Percentiles rank a stretch among this genome's conserved stretches.
Conservation (phyloP, 1,140 invertebrate species). For the Acromyrmex echinatior region DNA sequence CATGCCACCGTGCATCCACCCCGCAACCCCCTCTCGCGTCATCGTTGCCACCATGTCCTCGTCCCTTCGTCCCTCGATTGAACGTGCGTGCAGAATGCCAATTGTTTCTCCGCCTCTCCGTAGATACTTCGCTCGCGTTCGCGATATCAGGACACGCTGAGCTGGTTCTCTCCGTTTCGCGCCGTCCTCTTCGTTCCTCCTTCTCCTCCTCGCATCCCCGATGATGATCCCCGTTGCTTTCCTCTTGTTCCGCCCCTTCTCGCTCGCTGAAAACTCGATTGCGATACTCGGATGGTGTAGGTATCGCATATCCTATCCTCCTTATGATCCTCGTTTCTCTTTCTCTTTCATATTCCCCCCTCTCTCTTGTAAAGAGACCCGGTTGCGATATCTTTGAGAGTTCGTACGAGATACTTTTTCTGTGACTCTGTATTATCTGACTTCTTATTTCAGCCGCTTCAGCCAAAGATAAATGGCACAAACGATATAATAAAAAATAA, state of each 20-base stretch:
- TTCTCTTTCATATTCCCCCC: constrained; percentile 4
- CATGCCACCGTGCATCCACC: constrained; percentile 76
- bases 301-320: constrained; percentile 40
- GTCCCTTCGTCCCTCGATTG: constrained; percentile 73
- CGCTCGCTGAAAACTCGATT: constrained; percentile 43
- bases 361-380: constrained; percentile 16
- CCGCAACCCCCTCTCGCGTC: constrained; percentile 56
- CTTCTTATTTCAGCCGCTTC: constrained; percentile 8
- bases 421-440: constrained; percentile 55
- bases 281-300: constrained; percentile 46
- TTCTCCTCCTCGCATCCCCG: constrained; percentile 38
- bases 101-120: constrained; percentile 74
- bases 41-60: constrained; percentile 65
- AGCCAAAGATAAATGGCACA: constrained; percentile 70
- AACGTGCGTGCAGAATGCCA: constrained; percentile 79
- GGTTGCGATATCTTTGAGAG: constrained; percentile 46
- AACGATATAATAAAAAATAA: constrained; percentile 81
- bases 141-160: constrained; percentile 31
- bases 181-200: constrained; percentile 42
- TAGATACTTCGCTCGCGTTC: constrained; percentile 2
- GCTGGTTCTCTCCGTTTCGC: constrained; percentile 4
- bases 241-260: constrained; percentile 1
- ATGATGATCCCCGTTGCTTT: constrained; percentile 6
- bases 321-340: background rate
- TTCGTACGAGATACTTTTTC: constrained; percentile 35